Base-by-base conservation (phyloP, 2,113 vertebrate species). In the Thunnus thynnus region DNA sequence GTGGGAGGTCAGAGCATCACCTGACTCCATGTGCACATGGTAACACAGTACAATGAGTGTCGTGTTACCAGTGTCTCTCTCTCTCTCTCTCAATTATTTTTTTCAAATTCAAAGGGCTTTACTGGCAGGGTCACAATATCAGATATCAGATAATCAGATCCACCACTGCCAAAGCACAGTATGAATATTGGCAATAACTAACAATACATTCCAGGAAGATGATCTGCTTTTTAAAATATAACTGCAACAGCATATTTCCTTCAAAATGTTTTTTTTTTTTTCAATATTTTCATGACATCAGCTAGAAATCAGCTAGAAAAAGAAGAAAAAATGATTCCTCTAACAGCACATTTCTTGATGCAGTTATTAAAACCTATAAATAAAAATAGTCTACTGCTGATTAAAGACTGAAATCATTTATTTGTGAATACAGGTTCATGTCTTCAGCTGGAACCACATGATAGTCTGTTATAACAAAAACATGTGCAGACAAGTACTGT, bases 21-120 rank as follows among this genome's bases (percentile, higher is more conserved):
- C 46, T 72, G 67, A 72, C 61, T 66, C 75, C 46, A 66, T 36
- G 61, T 72, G n/a, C 41, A 62, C 68, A 77, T 55, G 61, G 44
- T 51, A 63, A 68, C 63, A 46, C 27, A 27, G 18, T 27, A 46
- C 36, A 84, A 41, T 3, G 5, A 14, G 20, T 63, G 18, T 84
- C 65, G 54, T 32, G 70, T 84, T 73, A 30, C 62, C 67, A 30
- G 44, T 54, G 13, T 60, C 57, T 51, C 16, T 60, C 22, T 47
- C n/a, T 18, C 20, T 50, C n/a, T 18, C 20, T 50, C n/a, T 70
- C 50, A 56, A 32, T 36, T 36, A 6, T 36, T 36, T 8, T 36
- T 36, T 5, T 36, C 32, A 36, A 36, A 36, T 36, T 5, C 32
- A 36, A 36, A 36, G 32, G 32, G 32, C 32, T 36, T 36, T 36